These are phyloP conservation scores for Nasonia giraulti DNA, from an alignment of 1,140 invertebrate genomes.

Conservation along the genomic window DNA sequence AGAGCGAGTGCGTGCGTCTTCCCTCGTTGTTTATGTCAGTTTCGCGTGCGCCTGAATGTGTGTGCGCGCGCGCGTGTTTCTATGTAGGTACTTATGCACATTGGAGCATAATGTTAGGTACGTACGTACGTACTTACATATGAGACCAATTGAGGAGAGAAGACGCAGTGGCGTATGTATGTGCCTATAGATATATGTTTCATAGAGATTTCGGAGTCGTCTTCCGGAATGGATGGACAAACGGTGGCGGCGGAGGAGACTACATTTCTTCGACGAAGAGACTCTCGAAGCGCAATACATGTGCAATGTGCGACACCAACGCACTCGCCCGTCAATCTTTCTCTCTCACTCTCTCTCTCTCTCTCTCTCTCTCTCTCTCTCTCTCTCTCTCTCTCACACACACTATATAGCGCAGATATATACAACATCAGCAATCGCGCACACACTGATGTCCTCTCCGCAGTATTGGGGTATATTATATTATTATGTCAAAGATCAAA, in stretches of 20 bases:
- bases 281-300: neutral
- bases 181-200: neutral
- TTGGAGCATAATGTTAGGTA: too few relatives aligned
- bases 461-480: neutral
- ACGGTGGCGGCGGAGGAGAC: neutral
- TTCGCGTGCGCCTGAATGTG: conserved; percentile 11
- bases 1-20: neutral
- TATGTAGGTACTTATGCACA: conserved; percentile 13
- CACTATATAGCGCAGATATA: neutral
- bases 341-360: too few relatives aligned
- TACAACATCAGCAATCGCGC: too few relatives aligned
- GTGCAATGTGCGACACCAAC: neutral
- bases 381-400: conserved; percentile 37
- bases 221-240: neutral
- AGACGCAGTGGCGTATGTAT: neutral
- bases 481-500: neutral
- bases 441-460: neutral
- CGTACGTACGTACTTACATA: neutral
- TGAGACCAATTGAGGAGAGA: neutral
- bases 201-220: neutral
- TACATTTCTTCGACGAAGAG: neutral
- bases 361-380: too few relatives aligned
- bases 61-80: neutral
- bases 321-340: too few relatives aligned
- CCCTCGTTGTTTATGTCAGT: conserved; percentile 43